These are phyloP conservation scores for Drosophila repleta DNA, from an alignment of 1,140 invertebrate species.

Conservation along the genomic window DNA sequence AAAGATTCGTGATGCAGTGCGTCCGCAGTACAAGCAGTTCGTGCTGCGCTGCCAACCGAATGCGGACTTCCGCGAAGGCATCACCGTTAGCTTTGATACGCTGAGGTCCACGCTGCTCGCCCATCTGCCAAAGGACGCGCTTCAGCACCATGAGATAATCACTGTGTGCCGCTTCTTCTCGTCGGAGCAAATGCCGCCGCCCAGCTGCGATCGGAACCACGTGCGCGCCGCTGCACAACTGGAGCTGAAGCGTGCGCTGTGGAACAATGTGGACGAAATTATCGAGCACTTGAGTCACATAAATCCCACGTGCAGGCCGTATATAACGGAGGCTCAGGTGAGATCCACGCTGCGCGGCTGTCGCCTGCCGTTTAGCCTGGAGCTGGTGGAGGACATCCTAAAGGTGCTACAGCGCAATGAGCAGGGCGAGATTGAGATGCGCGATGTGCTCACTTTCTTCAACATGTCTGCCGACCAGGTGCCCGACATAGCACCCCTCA, in stretches of 20 bases:
- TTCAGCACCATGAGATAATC: slow-evolving; percentile 91
- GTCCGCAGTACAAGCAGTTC: slow-evolving; percentile 89
- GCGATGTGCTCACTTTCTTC: slow-evolving; percentile 78
- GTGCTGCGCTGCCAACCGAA: slow-evolving; percentile 87
- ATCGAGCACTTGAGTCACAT: slow-evolving; percentile 87
- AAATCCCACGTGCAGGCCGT: slow-evolving; percentile 86
- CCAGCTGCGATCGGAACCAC: slow-evolving; percentile 84
- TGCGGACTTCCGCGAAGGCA: slow-evolving; percentile 55
- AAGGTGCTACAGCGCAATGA: slow-evolving; percentile 87
- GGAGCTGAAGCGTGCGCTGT: slow-evolving; percentile 88
- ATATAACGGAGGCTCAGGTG: slow-evolving; percentile 85
- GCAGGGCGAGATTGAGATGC: slow-evolving; percentile 85
- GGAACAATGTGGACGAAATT: slow-evolving; percentile 88
- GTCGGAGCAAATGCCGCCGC: slow-evolving; percentile 83
- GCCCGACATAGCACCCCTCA: slow-evolving; percentile 76
- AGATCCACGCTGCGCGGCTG: slow-evolving; percentile 87
- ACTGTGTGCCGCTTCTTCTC: slow-evolving; percentile 88
- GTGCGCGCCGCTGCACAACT: slow-evolving; percentile 87
- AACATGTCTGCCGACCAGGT: slow-evolving; percentile 66
- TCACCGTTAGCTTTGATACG: slow-evolving; percentile 83
- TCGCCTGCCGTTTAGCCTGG: slow-evolving; percentile 87
- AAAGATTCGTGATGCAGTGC: slow-evolving; percentile 87
- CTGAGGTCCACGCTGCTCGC: slow-evolving; percentile 86
- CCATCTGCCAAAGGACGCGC: slow-evolving; percentile 86
- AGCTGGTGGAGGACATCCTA: slow-evolving; percentile 88